Evolutionary conservation across 2,113 vertebrate genomes (phyloP).

Genomic region (Zootoca vivipara): DNA sequence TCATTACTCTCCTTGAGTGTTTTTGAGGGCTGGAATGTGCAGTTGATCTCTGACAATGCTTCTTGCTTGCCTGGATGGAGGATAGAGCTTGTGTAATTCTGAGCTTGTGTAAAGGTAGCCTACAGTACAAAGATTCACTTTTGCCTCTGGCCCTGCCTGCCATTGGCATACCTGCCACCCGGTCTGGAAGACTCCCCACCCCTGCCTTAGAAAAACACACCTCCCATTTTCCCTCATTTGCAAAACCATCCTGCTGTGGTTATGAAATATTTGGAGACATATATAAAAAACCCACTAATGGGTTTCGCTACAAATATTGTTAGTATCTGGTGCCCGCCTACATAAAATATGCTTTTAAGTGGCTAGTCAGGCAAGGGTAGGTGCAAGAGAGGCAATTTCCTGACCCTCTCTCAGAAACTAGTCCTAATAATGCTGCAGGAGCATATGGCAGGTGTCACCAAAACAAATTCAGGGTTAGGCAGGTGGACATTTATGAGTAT

Average conservation of each 20-base stretch:
- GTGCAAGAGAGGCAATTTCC: slow-evolving; percentile 49
- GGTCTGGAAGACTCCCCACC: no score
- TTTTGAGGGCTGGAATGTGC: no score
- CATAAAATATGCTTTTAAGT: slow-evolving; percentile 46
- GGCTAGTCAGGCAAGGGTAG: slow-evolving; percentile 43
- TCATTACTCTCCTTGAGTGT: no score
- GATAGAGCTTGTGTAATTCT: no score
- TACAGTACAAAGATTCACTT: no score
- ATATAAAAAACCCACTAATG: neutral
- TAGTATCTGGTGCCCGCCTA: slow-evolving; percentile 29
- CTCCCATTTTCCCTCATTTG: slow-evolving; percentile 25
- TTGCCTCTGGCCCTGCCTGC: no score
- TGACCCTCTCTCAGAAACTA: slow-evolving; percentile 34
- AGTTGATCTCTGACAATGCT: no score
- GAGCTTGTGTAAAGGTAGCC: no score
- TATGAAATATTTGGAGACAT: slow-evolving; percentile 24
- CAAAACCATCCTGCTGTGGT: slow-evolving; percentile 19
- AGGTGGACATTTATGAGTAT: slow-evolving; percentile 38
- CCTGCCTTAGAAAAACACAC: neutral
- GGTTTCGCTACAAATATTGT: slow-evolving; percentile 45
- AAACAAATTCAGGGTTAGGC: slow-evolving; percentile 44
- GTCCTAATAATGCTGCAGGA: slow-evolving; percentile 51
- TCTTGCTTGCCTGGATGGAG: no score
- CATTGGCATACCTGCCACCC: no score
- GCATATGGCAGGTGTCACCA: slow-evolving; percentile 44